phyloP scores from a whole-genome alignment of 2,797 vertebrate species.

The Gephyroberyx darwinii region DNA sequence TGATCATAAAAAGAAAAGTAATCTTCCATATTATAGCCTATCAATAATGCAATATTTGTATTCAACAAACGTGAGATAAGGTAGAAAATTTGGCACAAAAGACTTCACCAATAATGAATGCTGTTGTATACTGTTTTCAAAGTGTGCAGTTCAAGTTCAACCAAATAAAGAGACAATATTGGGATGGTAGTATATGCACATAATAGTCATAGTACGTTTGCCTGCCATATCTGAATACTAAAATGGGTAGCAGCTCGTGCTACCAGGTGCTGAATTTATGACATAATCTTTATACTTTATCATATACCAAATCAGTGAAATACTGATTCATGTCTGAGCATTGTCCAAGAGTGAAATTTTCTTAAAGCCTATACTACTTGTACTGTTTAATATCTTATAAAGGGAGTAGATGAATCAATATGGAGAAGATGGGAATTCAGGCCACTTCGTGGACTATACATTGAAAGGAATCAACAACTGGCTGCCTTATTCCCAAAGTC shows the following conservation, averaged over 20 bases:
- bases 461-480: constrained; percentile 79
- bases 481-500: constrained; percentile 84
- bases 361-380: constrained; percentile 80
- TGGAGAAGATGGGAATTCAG: constrained; percentile 70
- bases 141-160: constrained; percentile 74
- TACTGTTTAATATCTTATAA: constrained; percentile 82
- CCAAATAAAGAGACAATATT: constrained; percentile 73
- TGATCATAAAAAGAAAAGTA: constrained; percentile 58
- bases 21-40: constrained; percentile 71
- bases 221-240: constrained; percentile 81
- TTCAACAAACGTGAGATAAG: constrained; percentile 62
- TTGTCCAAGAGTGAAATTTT: constrained; percentile 73
- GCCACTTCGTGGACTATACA: constrained; percentile 73
- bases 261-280: constrained; percentile 85
- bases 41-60: constrained; percentile 82
- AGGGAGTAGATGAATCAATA: constrained; percentile 73
- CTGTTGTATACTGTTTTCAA: constrained; percentile 66
- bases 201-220: constrained; percentile 73
- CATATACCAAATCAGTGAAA: constrained; percentile 78
- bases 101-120: constrained; percentile 66
- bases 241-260: constrained; percentile 75
- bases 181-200: constrained; percentile 74
- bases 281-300: constrained; percentile 82
- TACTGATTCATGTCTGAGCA: constrained; percentile 76
- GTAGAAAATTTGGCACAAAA: constrained; percentile 76